A percentile compares a stretch with the other conserved stretches of the same genome.
These are phyloP conservation scores for Ptilodon capucinus DNA, from an alignment of 2,888 invertebrate species.

Conservation along the genomic window DNA sequence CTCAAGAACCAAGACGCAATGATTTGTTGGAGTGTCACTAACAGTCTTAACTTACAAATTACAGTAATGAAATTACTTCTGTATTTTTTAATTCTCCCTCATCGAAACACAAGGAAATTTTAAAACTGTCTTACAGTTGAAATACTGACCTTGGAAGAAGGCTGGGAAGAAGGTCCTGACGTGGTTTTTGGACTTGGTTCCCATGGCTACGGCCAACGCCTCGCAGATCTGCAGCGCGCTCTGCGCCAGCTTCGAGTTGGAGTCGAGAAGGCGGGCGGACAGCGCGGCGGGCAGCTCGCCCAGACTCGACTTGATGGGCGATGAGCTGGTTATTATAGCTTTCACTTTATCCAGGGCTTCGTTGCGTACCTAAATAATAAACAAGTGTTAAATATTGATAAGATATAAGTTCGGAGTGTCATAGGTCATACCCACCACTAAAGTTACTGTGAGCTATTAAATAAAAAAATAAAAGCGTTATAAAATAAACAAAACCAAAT, in stretches of 20 bases:
- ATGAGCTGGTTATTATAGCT: constrained; percentile 87
- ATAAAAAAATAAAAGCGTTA: no score
- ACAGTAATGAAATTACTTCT: no score
- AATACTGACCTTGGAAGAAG: constrained; percentile 88
- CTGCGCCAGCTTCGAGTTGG: constrained; percentile 95
- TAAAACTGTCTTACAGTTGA: not conserved
- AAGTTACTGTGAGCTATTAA: no score
- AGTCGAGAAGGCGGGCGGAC: constrained; percentile 90
- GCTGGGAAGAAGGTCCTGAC: constrained; percentile 92
- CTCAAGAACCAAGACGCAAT: no score
- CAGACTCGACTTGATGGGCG: constrained; percentile 91
- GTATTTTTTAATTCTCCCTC: no score
- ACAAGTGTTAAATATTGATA: not conserved
- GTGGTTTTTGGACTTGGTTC: constrained; percentile 89
- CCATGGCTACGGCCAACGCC: constrained; percentile 91
- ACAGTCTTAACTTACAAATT: no score
- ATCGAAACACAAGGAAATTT: no score
- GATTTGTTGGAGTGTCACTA: no score
- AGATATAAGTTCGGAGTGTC: no score
- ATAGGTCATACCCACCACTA: no score
- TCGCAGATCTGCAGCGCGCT: constrained; percentile 92
- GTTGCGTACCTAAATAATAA: constrained; percentile 79
- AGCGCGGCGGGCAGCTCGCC: constrained; percentile 93
- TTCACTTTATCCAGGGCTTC: constrained; percentile 89
- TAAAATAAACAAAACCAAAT: no score